Evolutionary conservation across 2,797 vertebrate species (phyloP), one percentile per base, ranked within the genome.

Genomic region (Tenualosa thibaudeaui): DNA sequence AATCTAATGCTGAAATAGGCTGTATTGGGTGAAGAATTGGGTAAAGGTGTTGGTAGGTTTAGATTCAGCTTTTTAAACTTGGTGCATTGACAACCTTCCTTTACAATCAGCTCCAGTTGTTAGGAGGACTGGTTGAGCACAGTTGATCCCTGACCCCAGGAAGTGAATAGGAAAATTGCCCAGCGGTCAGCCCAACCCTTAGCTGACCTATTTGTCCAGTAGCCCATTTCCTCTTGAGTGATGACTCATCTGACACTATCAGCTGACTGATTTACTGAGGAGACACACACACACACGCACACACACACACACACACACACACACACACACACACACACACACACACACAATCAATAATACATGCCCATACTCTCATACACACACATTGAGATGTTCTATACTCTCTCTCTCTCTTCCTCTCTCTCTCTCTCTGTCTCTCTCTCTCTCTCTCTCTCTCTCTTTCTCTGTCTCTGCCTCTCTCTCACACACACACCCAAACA

Each of bases 161-260:
- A 75, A 75, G 68, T 75, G 68, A 37, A 75, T 43, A 19, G 15
- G 68, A 75, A 75, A 75, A 75, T 40, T 31, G 68, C 15, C 68
- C 68, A 75, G 37, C 43, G 13, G 68, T 43, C 37, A 37, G 31
- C 13, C 68, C 3, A 13, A 75, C 68, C 68, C 68, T 5, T 37
- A 10, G 13, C 68, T 43, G 68, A 75, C 68, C 68, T 75, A 31
- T 75, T 40, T 75, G 68, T 75, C 68, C 31, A 75, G 68, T 75
- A 75, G 68, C 68, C 31, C 68, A 75, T 75, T 75, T 75, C 68
- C 68, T 75, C 68, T 31, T 75, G 68, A 43, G 68, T 75, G 68
- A 75, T 75, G 68, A 31, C 31, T 75, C 7, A 75, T 75, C 31
- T 43, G 68, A 75, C 68, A 75, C 68, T 13, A 75, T 75, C 68